Evolutionary conservation across 2,113 vertebrate genomes (phyloP), one percentile per base, ranked within the genome.

Genomic region (Hippoglossus stenolepis): DNA sequence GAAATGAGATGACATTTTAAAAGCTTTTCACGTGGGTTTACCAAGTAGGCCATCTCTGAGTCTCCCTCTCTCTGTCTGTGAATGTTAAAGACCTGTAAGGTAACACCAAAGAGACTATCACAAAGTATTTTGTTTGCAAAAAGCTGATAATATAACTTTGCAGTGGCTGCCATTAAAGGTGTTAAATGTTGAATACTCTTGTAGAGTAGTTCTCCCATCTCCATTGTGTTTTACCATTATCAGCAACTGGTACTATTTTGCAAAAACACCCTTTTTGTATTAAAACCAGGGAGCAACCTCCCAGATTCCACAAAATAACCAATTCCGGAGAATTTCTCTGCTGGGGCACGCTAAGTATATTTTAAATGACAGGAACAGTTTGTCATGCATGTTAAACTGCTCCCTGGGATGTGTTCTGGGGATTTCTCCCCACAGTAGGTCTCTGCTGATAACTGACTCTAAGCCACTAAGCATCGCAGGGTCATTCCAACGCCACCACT

Each of bases 1-100:
- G 77, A 91, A 82, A 91, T 82, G 84, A 85, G 80, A 84, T 83
- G 86, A 74, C 76, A 82, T 84, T 90, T 90, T 84, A 84, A 89
- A 86, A 84, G 79, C 72, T 51, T 80, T 83, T 88, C 83, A 77
- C 74, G 66, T 73, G 67, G 65, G 53, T 43, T 72, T 83, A 87
- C 79, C 66, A 75, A 80, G 81, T 56, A 45, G 75, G 12, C 47
- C 24, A 28, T 74, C 59, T n/a, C 35, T 1, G 61, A 40, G 8
- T 24, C 60, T 60, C 57, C 31, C 69, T 61, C 31, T 83, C 73
- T 83, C 73, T 66, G 21, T 70, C 28, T 71, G 47, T 70, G 18
- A 72, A 64, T 56, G n/a, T 45, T 45, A 28, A 64, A 75, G 18
- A 70, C 65, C 73, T 62, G 54, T 24, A 13, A 6, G 4, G 51